Evolutionary conservation across 64 coral and sea anemone species (phyloP).

Genomic region (Anthopleura sola): DNA sequence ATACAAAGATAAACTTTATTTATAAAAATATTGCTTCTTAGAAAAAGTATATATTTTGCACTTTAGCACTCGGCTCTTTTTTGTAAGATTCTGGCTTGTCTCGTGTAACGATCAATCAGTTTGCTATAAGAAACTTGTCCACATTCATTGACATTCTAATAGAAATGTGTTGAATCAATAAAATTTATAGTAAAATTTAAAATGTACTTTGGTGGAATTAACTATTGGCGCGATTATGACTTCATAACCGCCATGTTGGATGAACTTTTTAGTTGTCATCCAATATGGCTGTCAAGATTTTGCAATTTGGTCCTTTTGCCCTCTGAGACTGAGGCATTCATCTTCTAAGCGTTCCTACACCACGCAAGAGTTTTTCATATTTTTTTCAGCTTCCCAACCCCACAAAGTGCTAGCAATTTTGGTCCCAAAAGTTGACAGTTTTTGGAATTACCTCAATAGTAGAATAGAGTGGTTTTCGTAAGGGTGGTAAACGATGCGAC

Average conservation of each 20-base stretch:
- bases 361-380: too few relatives aligned
- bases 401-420: too few relatives aligned
- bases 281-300: neutral
- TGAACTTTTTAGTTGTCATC: neutral
- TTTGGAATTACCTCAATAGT: too few relatives aligned
- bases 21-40: conserved; percentile 11
- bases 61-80: neutral
- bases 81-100: neutral
- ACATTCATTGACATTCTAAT: neutral
- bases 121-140: neutral
- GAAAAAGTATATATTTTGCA: conserved; percentile 7
- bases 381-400: too few relatives aligned
- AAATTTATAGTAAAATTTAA: conserved; percentile 7
- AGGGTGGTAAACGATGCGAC: too few relatives aligned
- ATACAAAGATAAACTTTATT: conserved; percentile 6
- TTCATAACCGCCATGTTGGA: neutral
- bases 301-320: neutral
- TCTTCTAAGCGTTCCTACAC: too few relatives aligned
- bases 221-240: too few relatives aligned
- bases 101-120: neutral
- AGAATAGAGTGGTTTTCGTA: too few relatives aligned
- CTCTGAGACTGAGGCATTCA: neutral
- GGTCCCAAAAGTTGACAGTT: too few relatives aligned
- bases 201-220: neutral
- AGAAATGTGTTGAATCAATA: neutral